phyloP scores from a whole-genome alignment of 2,888 invertebrate genomes.

The Danaus chrysippus region DNA sequence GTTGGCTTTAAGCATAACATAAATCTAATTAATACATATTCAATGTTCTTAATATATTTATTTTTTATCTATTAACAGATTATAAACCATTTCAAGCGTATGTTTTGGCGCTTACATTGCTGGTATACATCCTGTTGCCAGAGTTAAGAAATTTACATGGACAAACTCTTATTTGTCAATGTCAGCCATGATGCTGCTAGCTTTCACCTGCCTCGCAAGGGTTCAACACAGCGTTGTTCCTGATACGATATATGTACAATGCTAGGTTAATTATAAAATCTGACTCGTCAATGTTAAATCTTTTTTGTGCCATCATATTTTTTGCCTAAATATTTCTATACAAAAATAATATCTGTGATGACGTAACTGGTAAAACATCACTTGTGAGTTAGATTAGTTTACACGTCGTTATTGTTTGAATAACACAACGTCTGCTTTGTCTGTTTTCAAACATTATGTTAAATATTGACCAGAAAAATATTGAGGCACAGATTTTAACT shows the following conservation, averaged over 20 bases:
- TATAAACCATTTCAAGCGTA: constrained; percentile 80
- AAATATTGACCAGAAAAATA: constrained; percentile 7
- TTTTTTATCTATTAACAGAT: constrained; percentile 46
- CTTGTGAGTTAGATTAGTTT: constrained; percentile 11
- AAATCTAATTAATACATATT: too few species aligned
- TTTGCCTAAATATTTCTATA: constrained; percentile 7
- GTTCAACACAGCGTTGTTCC: constrained; percentile 70
- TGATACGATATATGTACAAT: constrained; percentile 62
- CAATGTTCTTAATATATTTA: background rate
- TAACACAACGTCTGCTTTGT: constrained; percentile 11
- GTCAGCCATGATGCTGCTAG: constrained; percentile 81
- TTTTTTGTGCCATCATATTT: constrained; percentile 1
- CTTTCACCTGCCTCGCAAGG: constrained; percentile 80
- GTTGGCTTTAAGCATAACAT: too few species aligned
- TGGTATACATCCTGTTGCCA: constrained; percentile 82
- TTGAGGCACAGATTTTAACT: constrained; percentile 3
- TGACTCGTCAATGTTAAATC: background rate
- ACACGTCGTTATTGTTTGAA: constrained; percentile 15
- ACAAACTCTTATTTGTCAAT: constrained; percentile 85
- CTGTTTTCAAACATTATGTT: constrained; percentile 8
- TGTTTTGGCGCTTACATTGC: constrained; percentile 82
- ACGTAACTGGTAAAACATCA: constrained; percentile 11
- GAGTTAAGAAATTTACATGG: constrained; percentile 86
- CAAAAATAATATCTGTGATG: constrained; percentile 12
- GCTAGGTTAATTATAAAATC: constrained; percentile 65